Conservation (phyloP, 2,888 invertebrate species). For the Physocephala rufipes region DNA sequence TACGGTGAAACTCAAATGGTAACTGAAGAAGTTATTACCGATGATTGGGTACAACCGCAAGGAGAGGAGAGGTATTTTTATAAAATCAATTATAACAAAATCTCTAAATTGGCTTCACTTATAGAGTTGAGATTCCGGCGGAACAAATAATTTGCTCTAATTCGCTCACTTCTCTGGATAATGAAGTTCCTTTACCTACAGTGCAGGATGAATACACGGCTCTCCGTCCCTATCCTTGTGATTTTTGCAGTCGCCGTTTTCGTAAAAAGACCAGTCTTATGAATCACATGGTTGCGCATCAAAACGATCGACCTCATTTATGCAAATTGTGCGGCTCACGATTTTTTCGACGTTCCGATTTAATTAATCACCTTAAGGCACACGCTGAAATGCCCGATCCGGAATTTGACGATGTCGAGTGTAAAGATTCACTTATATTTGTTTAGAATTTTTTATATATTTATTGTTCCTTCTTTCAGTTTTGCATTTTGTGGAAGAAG, state of each 20-base stretch:
- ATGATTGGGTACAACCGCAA: slow-evolving; percentile 80
- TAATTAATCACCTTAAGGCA: slow-evolving; percentile 84
- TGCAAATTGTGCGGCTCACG: slow-evolving; percentile 85
- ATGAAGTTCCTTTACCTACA: slow-evolving; percentile 81
- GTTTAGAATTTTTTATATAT: neutral
- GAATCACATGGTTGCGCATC: slow-evolving; percentile 89
- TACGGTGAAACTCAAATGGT: slow-evolving; percentile 71
- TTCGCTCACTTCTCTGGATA: slow-evolving; percentile 67
- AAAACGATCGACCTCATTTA: slow-evolving; percentile 82
- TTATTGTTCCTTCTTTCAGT: slow-evolving; percentile 42
- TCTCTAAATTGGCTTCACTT: slow-evolving; percentile 10
- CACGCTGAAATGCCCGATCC: slow-evolving; percentile 80
- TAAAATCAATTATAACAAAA: neutral
- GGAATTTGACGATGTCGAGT: slow-evolving; percentile 55
- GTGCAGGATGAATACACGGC: slow-evolving; percentile 79
- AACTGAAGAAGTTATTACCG: slow-evolving; percentile 83
- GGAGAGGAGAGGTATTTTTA: slow-evolving; percentile 74
- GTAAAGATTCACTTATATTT: slow-evolving; percentile 35
- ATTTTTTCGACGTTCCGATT: slow-evolving; percentile 80
- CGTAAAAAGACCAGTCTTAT: slow-evolving; percentile 84
- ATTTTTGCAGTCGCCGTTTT: slow-evolving; percentile 85
- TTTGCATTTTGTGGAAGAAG: slow-evolving; percentile 43
- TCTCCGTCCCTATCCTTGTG: slow-evolving; percentile 81
- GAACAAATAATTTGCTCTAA: slow-evolving; percentile 68
- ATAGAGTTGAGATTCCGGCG: slow-evolving; percentile 75